Base-by-base conservation (phyloP, 2,113 vertebrate genomes). In the Zapornia atra region DNA sequence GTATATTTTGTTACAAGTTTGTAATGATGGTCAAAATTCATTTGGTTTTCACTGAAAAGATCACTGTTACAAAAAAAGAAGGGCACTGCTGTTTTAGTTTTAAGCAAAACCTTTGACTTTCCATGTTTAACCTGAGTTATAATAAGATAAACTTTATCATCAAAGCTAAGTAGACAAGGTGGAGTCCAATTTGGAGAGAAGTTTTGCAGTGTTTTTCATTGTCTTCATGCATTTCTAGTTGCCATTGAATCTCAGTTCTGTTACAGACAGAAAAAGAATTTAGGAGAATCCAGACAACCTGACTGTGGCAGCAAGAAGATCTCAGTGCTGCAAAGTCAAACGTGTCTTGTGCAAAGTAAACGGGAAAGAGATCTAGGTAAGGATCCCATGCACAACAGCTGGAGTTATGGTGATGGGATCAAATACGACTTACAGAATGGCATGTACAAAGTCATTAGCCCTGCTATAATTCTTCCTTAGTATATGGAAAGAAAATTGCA, bases 401-500 rank as follows among this genome's bases (percentile, higher is more conserved):
- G 90, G 89, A 94, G 63, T 89, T 94, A 69, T 3, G 15, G 88
- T 11, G 10, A 46, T 61, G 78, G 81, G 91, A 93, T 95, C 93
- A 95, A 81, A 94, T 60, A 82, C 38, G 56, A 86, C 46, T 94
- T 90, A 89, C 80, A 89, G 80, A 94, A 89, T 36, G 70, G 82
- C 73, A 83, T 73, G 78, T 83, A 85, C n/a, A 84, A 91, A 68
- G 65, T 94, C 76, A 95, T 86, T 69, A 95, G 59, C 63, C 44
- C 53, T 84, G 81, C 73, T 94, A 34, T 68, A 95, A 84, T 82
- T 96, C 64, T 86, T 77, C 92, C 26, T 10, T 40, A 60, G 85
- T 78, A 76, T 46, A 60, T 69, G 86, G 82, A 75, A 93, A 96
- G 84, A 95, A 96, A 96, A 96, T 79, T 92, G 95, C 86, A 70